phyloP scores from a whole-genome alignment of 2,797 vertebrate genomes.

The Lithobates pipiens region DNA sequence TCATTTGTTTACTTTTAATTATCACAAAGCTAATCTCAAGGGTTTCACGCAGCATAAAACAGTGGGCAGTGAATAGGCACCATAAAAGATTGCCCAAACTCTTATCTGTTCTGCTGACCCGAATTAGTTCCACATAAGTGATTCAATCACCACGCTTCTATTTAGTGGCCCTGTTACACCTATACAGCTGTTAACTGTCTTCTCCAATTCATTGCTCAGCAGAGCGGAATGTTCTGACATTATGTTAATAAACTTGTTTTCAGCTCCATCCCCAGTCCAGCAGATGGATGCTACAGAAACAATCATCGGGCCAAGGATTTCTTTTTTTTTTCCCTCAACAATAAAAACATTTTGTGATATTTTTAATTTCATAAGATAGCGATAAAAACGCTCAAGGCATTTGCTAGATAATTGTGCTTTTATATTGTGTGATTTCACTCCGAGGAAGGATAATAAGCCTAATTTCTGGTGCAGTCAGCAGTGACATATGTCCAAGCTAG shows the following conservation, averaged over 20 bases:
- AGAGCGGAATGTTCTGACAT: constrained; percentile 28
- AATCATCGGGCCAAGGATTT: neutral
- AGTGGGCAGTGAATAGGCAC: no score
- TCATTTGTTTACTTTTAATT: no score
- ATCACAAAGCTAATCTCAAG: no score
- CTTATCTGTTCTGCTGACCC: neutral
- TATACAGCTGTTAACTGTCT: constrained; percentile 35
- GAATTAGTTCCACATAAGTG: neutral
- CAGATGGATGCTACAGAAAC: constrained; percentile 14
- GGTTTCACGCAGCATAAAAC: no score
- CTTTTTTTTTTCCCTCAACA: neutral
- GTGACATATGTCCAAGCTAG: no score
- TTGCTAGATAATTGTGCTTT: neutral
- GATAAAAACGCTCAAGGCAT: constrained; percentile 2
- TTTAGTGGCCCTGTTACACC: neutral
- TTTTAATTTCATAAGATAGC: neutral
- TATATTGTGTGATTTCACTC: neutral
- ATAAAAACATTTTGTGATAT: neutral
- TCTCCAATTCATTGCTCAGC: constrained; percentile 23
- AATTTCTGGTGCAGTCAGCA: no score
- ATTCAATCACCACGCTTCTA: neutral
- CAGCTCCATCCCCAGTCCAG: neutral
- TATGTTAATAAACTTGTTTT: constrained; percentile 33
- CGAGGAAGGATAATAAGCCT: neutral
- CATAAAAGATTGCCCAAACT: neutral